Conservation (phyloP, 2,113 vertebrate genomes). For the Forbesichthys agassizii region DNA sequence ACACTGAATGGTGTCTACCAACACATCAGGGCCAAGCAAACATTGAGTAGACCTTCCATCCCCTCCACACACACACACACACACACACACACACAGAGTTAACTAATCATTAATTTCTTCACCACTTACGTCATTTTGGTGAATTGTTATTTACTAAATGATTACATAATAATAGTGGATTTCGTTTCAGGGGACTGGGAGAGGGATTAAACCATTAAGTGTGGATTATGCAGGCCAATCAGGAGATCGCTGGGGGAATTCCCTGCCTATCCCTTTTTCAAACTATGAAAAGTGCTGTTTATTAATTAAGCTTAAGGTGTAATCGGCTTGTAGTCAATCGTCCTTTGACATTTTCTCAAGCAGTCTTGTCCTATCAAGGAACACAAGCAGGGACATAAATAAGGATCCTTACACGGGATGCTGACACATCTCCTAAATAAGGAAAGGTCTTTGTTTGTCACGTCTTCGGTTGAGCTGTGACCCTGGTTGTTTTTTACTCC, state of each 20-base stretch:
- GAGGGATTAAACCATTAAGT: constrained; percentile 31
- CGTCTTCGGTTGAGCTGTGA: background rate
- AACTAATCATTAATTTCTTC: background rate
- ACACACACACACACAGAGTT: background rate
- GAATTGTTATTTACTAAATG: background rate
- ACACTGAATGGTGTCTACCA: constrained; percentile 27
- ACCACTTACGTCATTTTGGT: background rate
- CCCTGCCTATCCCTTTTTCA: background rate
- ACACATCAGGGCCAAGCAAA: background rate
- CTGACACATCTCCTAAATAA: too few species aligned
- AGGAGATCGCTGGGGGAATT: constrained; percentile 28
- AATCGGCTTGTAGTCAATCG: constrained; percentile 18
- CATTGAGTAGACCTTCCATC: too few species aligned
- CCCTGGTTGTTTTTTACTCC: background rate
- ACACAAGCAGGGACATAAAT: too few species aligned
- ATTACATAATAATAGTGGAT: background rate
- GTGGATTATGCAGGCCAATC: constrained; percentile 22
- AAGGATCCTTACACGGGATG: too few species aligned
- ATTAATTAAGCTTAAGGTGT: constrained; percentile 8
- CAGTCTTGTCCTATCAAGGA: too few species aligned
- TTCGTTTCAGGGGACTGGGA: constrained; percentile 1
- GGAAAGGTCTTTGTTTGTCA: background rate
- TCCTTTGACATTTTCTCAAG: too few species aligned
- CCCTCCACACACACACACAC: too few species aligned
- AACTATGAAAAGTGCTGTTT: constrained; percentile 14